phyloP scores from a whole-genome alignment of 2,797 vertebrate species.

The Muscicapa striata region DNA sequence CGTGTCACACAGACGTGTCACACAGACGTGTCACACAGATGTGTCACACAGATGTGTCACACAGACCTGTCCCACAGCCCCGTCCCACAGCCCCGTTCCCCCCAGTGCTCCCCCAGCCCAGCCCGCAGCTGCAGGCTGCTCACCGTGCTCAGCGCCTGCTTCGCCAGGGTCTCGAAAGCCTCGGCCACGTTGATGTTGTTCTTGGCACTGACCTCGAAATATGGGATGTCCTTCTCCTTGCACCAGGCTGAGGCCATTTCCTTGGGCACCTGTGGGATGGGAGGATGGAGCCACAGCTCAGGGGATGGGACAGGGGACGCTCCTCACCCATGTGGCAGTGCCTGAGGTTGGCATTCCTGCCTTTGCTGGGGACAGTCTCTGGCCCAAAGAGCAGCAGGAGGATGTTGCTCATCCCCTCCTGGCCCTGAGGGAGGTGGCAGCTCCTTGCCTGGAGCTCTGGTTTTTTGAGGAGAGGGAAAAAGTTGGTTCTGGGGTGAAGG shows the following conservation, averaged over 20 bases:
- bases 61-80: background rate
- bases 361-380: background rate
- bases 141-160: slow-evolving; percentile 76
- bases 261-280: slow-evolving; percentile 66
- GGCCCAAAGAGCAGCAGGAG: background rate
- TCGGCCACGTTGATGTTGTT: slow-evolving; percentile 78
- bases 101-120: background rate
- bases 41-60: background rate
- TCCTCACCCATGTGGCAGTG: background rate
- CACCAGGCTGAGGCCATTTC: slow-evolving; percentile 77
- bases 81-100: fast-evolving
- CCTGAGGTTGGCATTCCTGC: background rate
- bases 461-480: fast-evolving
- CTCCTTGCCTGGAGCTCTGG: background rate
- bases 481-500: background rate
- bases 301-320: background rate
- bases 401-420: background rate
- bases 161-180: slow-evolving; percentile 79
- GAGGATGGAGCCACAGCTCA: background rate
- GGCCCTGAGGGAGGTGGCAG: background rate
- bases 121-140: background rate
- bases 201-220: slow-evolving; percentile 85
- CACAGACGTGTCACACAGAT: background rate
- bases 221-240: slow-evolving; percentile 76
- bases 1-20: too few relatives aligned